Evolutionary conservation across 1,140 invertebrate genomes (phyloP).

Genomic region (Helicoverpa armigera): DNA sequence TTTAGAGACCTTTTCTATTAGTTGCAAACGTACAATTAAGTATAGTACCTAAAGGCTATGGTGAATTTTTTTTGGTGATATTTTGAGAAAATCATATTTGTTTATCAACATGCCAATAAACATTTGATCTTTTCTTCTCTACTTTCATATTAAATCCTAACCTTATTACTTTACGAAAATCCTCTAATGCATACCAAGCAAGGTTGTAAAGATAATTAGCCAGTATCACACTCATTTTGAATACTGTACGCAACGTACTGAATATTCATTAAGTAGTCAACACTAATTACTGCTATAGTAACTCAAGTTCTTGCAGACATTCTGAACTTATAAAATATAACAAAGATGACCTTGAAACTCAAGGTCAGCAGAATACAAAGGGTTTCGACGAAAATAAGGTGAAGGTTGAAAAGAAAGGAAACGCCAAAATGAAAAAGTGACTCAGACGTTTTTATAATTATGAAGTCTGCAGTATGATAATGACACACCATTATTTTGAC

Average conservation of each 20-base stretch:
- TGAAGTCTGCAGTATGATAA: neutral
- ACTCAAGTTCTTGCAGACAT: neutral
- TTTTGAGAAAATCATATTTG: no score
- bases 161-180: neutral
- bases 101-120: no score
- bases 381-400: neutral
- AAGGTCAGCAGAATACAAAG: conserved; percentile 10
- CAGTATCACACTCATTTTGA: neutral
- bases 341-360: neutral
- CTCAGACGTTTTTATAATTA: conserved; percentile 19
- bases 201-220: conserved; percentile 2
- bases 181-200: neutral
- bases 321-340: neutral
- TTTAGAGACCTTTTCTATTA: neutral
- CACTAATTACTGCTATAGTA: conserved; percentile 16
- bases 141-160: neutral
- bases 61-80: no score
- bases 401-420: neutral
- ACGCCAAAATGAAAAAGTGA: neutral
- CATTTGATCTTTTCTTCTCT: no score
- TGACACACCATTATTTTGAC: neutral
- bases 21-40: no score
- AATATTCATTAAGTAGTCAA: conserved; percentile 16
- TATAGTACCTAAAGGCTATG: no score
- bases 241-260: neutral